Percentiles rank a stretch among this genome's conserved stretches.
Evolutionary conservation across 2,888 invertebrate genomes (phyloP).

Genomic region (Schizaphis graminum): DNA sequence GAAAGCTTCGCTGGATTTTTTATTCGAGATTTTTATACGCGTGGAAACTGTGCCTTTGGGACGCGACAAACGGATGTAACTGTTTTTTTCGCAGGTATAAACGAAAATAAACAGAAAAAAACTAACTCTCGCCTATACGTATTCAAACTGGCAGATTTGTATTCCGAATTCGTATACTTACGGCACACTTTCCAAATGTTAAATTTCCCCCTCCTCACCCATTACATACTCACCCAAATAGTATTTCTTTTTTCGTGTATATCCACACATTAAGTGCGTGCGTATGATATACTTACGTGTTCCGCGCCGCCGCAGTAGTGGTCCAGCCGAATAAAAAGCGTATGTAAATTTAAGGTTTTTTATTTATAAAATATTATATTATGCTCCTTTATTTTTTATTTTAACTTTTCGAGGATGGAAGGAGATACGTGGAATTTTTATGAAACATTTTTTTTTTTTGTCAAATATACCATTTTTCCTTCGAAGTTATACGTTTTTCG

Average conservation of each 20-base stretch:
- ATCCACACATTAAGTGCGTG: constrained; percentile 33
- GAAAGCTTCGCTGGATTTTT: background rate
- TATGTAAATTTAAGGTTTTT: constrained; percentile 43
- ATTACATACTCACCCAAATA: background rate
- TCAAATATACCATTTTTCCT: background rate
- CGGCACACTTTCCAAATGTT: background rate
- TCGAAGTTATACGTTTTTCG: background rate
- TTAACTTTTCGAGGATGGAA: background rate
- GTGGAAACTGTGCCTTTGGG: constrained; percentile 38
- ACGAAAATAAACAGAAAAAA: background rate
- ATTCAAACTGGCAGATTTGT: constrained; percentile 50
- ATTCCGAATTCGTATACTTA: constrained; percentile 37
- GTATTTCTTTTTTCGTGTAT: background rate
- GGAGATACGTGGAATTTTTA: background rate
- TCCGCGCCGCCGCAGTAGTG: background rate
- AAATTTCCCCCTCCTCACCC: background rate
- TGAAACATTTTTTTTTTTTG: background rate
- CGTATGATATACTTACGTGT: background rate
- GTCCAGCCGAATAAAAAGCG: constrained; percentile 15
- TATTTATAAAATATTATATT: constrained; percentile 6
- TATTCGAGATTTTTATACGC: constrained; percentile 2
- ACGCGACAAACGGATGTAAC: constrained; percentile 46
- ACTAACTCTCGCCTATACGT: background rate
- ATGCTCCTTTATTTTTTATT: background rate
- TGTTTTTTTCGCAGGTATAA: constrained; percentile 29